Conservation (phyloP, 2,888 invertebrate genomes). For the Andricus quercusramuli region DNA sequence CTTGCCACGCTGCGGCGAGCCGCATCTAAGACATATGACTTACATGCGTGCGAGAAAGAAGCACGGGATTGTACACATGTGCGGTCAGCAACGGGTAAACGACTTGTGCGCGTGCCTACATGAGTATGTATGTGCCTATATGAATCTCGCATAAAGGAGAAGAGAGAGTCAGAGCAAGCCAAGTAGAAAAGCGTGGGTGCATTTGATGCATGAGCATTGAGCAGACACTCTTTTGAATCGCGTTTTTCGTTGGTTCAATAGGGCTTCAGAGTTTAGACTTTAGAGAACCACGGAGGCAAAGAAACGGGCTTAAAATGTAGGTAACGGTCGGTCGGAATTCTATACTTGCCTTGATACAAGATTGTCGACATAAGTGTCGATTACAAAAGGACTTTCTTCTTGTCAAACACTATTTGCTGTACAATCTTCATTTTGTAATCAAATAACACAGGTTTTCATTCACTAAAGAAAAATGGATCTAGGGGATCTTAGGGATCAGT, state of each 20-base stretch:
- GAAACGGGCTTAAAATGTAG: not conserved
- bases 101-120: slow-evolving; percentile 32
- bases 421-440: not conserved
- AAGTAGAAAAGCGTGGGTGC: slow-evolving; percentile 64
- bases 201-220: slow-evolving; percentile 65
- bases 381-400: not conserved
- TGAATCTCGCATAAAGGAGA: not conserved
- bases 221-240: slow-evolving; percentile 66
- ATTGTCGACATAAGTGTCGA: not conserved
- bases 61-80: slow-evolving; percentile 4
- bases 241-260: slow-evolving; percentile 63
- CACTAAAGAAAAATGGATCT: slow-evolving; percentile 5
- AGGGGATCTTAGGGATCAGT: not conserved
- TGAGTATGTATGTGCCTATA: slow-evolving; percentile 1
- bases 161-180: slow-evolving; percentile 13
- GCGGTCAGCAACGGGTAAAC: slow-evolving; percentile 27
- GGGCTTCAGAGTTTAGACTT: slow-evolving; percentile 45
- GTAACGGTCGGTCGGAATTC: not conserved
- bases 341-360: slow-evolving; percentile 36
- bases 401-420: not conserved
- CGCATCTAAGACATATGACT: slow-evolving; percentile 41
- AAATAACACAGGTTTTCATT: not conserved
- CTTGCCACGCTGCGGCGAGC: slow-evolving; percentile 36
- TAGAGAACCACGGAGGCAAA: not conserved
- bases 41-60: slow-evolving; percentile 37